These are phyloP conservation scores for Brachypodius melanocephalos DNA, from an alignment of 2,113 vertebrate species.

Conservation along the genomic window DNA sequence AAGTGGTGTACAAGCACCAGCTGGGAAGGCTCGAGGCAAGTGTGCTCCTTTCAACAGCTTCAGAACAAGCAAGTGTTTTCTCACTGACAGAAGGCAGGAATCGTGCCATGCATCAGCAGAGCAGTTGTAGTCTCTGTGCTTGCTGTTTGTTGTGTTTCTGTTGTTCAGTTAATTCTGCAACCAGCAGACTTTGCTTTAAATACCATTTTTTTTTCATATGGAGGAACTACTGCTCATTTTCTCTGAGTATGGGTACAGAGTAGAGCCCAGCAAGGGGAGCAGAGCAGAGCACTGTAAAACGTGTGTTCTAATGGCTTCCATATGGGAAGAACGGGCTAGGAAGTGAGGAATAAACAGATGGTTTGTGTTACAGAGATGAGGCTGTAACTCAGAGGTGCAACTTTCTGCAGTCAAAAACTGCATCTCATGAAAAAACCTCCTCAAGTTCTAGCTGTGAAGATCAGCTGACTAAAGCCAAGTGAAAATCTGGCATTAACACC, in stretches of 20 bases:
- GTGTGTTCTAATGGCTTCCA: neutral
- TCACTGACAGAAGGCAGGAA: neutral
- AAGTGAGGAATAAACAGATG: neutral
- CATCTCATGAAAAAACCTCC: neutral
- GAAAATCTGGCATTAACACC: neutral
- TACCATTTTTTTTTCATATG: neutral
- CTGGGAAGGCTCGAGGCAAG: constrained; percentile 91
- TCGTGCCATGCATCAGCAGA: neutral
- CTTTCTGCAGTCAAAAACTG: neutral
- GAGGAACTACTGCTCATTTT: neutral
- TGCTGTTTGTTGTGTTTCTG: neutral
- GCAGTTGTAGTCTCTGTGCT: neutral
- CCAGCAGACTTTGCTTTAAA: neutral
- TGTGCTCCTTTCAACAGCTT: neutral
- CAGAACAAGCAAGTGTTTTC: neutral
- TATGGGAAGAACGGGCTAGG: neutral
- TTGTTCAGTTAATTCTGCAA: neutral
- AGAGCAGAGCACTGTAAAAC: neutral
- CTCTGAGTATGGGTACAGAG: neutral
- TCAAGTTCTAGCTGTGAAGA: neutral
- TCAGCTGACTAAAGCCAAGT: neutral
- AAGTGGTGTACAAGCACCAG: constrained; percentile 89
- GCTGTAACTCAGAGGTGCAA: neutral
- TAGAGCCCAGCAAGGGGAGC: neutral
- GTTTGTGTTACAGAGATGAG: neutral